A percentile compares a stretch with the other conserved stretches of the same genome.
Evolutionary conservation across 2,113 vertebrate genomes (phyloP).

Genomic region (Myanophis thanlyinensis): DNA sequence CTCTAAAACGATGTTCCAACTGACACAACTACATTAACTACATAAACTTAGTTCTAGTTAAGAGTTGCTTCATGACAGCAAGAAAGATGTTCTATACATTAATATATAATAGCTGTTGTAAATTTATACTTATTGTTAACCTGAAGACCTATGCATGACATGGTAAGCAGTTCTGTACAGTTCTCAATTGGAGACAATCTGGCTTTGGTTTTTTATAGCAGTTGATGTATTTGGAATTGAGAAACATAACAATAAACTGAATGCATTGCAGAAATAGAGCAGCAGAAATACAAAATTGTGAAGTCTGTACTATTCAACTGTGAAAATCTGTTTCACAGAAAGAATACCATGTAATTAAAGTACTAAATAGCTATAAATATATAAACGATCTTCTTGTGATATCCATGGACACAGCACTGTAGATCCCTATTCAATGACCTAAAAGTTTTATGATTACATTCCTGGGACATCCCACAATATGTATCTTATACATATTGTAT

Average conservation of each 20-base stretch:
- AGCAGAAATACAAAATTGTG: neutral
- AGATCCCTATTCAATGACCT: neutral
- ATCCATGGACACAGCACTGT: neutral
- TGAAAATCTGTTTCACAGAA: neutral
- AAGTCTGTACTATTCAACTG: neutral
- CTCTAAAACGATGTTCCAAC: neutral
- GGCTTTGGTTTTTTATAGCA: neutral
- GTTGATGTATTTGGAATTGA: neutral
- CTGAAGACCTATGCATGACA: neutral
- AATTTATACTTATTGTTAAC: neutral
- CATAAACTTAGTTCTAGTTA: neutral
- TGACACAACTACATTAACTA: neutral
- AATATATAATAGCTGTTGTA: neutral
- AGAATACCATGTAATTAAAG: neutral
- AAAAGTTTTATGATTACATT: neutral
- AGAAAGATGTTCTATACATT: neutral
- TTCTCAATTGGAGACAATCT: neutral
- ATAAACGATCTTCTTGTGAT: neutral
- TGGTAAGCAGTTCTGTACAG: neutral
- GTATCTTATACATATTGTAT: neutral
- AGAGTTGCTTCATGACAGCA: neutral
- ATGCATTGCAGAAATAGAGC: neutral
- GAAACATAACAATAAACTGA: neutral
- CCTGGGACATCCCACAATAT: no score
- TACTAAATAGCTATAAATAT: neutral